Base-by-base conservation (phyloP, 2,113 vertebrate species). In the Notarius lentiginosus region DNA sequence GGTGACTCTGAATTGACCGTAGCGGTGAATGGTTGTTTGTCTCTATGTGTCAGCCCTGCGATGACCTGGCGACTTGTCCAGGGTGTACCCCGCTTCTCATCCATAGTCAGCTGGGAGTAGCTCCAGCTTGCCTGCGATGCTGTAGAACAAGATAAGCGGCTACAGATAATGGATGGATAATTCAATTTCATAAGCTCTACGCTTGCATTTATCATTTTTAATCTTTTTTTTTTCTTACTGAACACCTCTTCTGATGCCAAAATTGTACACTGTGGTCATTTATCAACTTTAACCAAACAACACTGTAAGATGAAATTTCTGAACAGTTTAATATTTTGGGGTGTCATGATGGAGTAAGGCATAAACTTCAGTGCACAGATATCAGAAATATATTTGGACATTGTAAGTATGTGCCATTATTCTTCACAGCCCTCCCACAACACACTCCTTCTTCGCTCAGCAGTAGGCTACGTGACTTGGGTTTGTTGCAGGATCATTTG, bases 401-500 rank as follows among this genome's bases (percentile, higher is more conserved):
- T 4, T 56, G 15, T 58, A 58, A 30, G 56, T 20, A 58, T 56
- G 53, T 6, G 0, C 73, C 47, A 53, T 53, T 53, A 51, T 76
- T 76, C 73, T 22, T 11, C 73, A 76, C 22, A 53, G 75, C 24
- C 47, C 24, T 66, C 60, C 20, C 80, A 65, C 11, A 51, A 9
- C 11, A n/a, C 60, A 65, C 24, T 80, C n/a, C n/a, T 85, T 22
- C 53, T n/a, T 56, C 41, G 22, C 49, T 88, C 30, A 79, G 30
- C 18, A 7, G 55, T 65, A 61, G 18, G 55, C 79, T 81, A 34
- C 27, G 47, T 89, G 55, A 84, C 58, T 4, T 24, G 22, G n/a
- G 22, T n/a, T 56, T 60, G 53, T 73, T 84, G 27, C 73, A 51
- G 47, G 63, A 87, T 83, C 73, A 86, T 86, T 76, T 86, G 84